These are phyloP conservation scores for Sus cebifrons DNA, from an alignment of 2,797 vertebrate genomes.

Conservation along the genomic window DNA sequence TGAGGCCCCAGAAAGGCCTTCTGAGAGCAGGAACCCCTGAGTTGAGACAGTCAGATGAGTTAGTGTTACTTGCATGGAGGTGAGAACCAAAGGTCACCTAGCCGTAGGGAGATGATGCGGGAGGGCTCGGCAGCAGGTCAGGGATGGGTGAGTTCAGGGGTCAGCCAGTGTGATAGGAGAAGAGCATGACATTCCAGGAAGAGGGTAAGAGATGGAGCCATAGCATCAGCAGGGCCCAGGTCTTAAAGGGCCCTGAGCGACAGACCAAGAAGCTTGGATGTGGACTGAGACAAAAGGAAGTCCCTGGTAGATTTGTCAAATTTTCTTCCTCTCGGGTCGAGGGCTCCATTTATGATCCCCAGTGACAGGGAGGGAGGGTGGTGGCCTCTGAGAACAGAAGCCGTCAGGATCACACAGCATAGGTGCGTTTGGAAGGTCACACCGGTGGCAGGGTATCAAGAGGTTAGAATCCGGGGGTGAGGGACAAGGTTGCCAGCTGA, in stretches of 20 bases:
- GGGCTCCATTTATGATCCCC: no score
- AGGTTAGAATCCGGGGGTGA: neutral
- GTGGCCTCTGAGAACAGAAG: neutral
- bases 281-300: neutral
- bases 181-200: neutral
- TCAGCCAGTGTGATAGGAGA: accelerated
- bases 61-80: neutral
- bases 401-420: no score
- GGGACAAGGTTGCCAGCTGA: no score
- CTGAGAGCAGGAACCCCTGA: neutral
- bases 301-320: neutral
- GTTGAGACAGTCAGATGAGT: accelerated
- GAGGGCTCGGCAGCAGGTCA: neutral
- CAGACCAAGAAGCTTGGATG: neutral
- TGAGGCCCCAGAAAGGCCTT: neutral
- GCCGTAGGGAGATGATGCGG: neutral
- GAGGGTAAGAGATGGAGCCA: no score
- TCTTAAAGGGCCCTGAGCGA: neutral
- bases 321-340: neutral
- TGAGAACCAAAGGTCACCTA: no score
- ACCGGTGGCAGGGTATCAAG: neutral
- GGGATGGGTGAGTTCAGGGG: neutral
- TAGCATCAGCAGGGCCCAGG: neutral
- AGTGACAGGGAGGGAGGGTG: accelerated
- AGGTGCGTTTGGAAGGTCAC: neutral